Percentiles rank a stretch among this genome's conserved stretches.
These are phyloP conservation scores for Pristionchus arcanus DNA, from an alignment of 2,888 invertebrate species.

Conservation along the genomic window DNA sequence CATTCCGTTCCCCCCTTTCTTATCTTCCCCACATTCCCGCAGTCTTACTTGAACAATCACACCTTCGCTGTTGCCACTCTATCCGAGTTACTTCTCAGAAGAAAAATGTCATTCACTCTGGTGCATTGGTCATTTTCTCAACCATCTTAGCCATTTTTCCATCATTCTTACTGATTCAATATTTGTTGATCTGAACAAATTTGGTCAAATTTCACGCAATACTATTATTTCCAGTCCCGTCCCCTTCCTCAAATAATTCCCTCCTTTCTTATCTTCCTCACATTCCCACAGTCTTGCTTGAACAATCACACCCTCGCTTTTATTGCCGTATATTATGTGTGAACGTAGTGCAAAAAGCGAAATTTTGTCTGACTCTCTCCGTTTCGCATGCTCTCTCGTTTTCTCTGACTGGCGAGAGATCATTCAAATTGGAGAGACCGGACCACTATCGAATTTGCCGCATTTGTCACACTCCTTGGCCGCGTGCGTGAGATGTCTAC, in stretches of 20 bases:
- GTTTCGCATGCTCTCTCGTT: too few species aligned
- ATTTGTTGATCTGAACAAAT: too few species aligned
- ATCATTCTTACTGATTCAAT: neutral
- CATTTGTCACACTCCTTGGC: too few species aligned
- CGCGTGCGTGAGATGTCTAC: too few species aligned
- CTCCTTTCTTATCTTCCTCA: neutral
- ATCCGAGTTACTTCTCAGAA: neutral
- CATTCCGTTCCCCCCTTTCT: too few species aligned
- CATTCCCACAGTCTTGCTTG: slow-evolving; percentile 31
- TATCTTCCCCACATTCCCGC: slow-evolving; percentile 17
- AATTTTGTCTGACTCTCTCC: neutral
- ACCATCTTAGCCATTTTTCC: too few species aligned
- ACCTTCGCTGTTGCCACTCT: neutral
- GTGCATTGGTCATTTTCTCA: too few species aligned
- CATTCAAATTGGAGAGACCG: too few species aligned
- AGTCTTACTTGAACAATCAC: slow-evolving; percentile 16
- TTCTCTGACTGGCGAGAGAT: too few species aligned
- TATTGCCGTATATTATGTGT: slow-evolving; percentile 1
- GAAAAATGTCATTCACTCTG: neutral
- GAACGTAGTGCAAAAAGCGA: neutral
- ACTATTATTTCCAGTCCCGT: neutral
- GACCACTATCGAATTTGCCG: too few species aligned
- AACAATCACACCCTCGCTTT: slow-evolving; percentile 26
- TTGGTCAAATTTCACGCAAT: too few species aligned
- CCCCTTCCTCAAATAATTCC: too few species aligned